Evolutionary conservation across 2,113 vertebrate genomes (phyloP).

Genomic region (Megaceryle maxima): DNA sequence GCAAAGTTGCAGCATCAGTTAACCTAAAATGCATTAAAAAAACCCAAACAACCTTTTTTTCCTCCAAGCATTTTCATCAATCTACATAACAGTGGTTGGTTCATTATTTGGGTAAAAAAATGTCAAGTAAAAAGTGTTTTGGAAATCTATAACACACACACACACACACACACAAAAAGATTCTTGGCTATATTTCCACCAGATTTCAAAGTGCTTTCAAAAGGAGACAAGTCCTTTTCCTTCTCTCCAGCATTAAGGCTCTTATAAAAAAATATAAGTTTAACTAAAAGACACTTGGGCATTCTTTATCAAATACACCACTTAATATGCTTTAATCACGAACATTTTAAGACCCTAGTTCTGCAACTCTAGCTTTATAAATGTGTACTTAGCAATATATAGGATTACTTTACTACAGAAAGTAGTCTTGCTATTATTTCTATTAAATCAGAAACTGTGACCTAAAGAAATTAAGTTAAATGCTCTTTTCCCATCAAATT

Average conservation of each 20-base stretch:
- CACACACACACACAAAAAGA: not conserved
- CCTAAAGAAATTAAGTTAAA: not conserved
- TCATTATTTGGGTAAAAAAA: not conserved
- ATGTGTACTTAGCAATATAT: not conserved
- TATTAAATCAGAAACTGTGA: not conserved
- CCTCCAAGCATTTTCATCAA: not conserved
- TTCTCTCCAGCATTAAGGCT: conserved; percentile 54
- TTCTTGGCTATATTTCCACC: not conserved
- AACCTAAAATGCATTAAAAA: not conserved
- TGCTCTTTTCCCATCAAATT: not conserved
- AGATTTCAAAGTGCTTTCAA: conserved; percentile 32
- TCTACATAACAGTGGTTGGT: not conserved
- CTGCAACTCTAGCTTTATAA: not conserved
- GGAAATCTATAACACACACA: not conserved
- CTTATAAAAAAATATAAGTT: not conserved
- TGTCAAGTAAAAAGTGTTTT: not conserved
- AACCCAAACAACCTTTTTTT: not conserved
- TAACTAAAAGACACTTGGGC: conserved; percentile 33
- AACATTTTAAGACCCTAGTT: not conserved
- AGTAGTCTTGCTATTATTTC: not conserved
- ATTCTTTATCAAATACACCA: not conserved
- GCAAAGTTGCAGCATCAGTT: not conserved
- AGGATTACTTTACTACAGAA: not conserved
- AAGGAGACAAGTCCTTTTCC: not conserved
- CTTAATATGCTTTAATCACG: not conserved